Evolutionary conservation across 2,888 invertebrate species (phyloP).

Genomic region (Caenorhabditis drosophilae): DNA sequence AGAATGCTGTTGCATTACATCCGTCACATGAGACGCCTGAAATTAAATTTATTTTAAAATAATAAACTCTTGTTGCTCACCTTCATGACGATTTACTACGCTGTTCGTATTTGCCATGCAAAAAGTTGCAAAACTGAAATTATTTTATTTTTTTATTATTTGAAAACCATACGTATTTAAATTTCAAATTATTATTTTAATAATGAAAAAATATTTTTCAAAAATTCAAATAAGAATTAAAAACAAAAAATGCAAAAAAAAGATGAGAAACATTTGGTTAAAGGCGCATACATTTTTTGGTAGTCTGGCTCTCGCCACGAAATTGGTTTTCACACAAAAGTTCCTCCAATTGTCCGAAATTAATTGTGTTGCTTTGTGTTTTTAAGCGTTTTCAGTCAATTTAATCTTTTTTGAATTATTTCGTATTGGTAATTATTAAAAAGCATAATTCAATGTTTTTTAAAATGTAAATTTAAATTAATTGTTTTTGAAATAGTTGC

Average conservation of each 20-base stretch:
- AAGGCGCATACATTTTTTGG: constrained; percentile 27
- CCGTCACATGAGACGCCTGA: constrained; percentile 98
- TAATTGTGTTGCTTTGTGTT: not conserved
- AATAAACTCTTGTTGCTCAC: not conserved
- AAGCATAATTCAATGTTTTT: no score
- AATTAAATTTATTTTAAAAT: not conserved
- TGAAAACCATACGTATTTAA: no score
- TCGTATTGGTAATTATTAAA: no score
- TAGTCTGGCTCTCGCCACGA: constrained; percentile 25
- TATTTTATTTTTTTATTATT: not conserved
- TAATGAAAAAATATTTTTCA: not conserved
- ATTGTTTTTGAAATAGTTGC: no score
- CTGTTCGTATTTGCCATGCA: no score
- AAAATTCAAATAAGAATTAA: not conserved
- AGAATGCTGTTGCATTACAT: constrained; percentile 95
- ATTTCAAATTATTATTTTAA: not conserved
- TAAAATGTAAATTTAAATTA: no score
- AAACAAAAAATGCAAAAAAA: not conserved
- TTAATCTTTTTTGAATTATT: no score
- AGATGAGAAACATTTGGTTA: constrained; percentile 14
- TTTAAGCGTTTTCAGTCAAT: no score
- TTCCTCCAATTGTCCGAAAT: not conserved
- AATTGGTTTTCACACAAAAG: not conserved
- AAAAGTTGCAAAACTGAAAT: not conserved
- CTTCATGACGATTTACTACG: not conserved